A percentile compares a stretch with the other conserved stretches of the same genome.
Conservation (phyloP, 2,797 vertebrate species). For the Danionella dracula region DNA sequence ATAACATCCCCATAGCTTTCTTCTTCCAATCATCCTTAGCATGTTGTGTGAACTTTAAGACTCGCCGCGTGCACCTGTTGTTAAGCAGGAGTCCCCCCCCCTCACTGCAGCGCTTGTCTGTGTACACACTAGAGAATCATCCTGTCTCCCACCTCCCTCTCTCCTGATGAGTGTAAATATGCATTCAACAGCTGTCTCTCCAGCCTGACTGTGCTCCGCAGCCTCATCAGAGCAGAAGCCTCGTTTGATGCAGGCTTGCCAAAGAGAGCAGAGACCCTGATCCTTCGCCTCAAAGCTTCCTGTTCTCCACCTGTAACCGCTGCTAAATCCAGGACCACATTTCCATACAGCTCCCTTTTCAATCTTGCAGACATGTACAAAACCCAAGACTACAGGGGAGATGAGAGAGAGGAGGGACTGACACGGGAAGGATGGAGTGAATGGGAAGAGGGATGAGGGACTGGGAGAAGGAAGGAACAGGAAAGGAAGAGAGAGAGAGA, state of each 20-base stretch:
- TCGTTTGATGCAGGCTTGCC: conserved; percentile 58
- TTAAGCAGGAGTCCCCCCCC: conserved; percentile 39
- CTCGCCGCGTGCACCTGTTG: conserved; percentile 47
- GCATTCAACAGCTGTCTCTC: conserved; percentile 67
- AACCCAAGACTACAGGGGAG: conserved; percentile 31
- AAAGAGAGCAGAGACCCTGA: conserved; percentile 20
- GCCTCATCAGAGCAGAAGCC: conserved; percentile 62
- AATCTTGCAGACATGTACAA: conserved; percentile 59
- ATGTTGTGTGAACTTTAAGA: conserved; percentile 32
- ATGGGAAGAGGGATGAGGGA: conserved; percentile 21
- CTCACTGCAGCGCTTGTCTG: conserved; percentile 21
- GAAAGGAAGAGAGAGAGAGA: conserved; percentile 37
- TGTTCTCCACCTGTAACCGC: background rate
- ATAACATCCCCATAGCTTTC: too few species aligned
- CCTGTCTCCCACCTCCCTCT: too few species aligned
- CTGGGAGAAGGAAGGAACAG: conserved; percentile 42
- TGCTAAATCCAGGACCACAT: background rate
- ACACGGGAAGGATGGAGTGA: conserved; percentile 30
- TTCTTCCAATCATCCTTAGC: background rate
- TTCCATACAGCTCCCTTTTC: conserved; percentile 47
- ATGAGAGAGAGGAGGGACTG: conserved; percentile 22
- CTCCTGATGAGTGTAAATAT: conserved; percentile 53
- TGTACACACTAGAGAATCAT: conserved; percentile 23
- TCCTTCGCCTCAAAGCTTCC: conserved; percentile 41
- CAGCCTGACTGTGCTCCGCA: conserved; percentile 61